Conservation (phyloP, 2,113 vertebrate species). For the Prionailurus viverrinus region DNA sequence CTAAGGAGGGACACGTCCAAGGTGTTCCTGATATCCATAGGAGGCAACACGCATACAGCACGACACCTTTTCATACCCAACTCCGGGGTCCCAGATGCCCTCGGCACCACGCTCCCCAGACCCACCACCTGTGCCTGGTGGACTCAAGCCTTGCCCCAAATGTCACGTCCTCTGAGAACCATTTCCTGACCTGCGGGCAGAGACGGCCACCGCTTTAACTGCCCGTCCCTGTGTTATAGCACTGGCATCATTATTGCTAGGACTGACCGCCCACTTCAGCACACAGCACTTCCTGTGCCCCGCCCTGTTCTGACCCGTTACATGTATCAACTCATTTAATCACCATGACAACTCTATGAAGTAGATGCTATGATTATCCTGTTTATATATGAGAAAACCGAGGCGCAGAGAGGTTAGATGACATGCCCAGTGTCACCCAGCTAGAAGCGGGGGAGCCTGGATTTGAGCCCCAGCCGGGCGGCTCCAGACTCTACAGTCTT, state of each 20-base stretch:
- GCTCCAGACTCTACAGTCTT: background rate
- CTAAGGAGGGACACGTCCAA: background rate
- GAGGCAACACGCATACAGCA: background rate
- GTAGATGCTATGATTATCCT: background rate
- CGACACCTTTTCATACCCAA: accelerated
- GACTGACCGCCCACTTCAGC: background rate
- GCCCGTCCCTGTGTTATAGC: background rate
- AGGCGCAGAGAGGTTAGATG: background rate
- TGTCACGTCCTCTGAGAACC: background rate
- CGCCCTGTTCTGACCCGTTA: background rate
- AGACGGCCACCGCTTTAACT: background rate
- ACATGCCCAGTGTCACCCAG: background rate
- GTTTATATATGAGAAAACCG: background rate
- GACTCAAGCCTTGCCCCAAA: background rate
- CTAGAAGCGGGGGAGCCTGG: background rate
- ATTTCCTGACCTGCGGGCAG: background rate
- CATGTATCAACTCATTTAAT: background rate
- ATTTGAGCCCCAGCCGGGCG: background rate
- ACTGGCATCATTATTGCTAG: background rate
- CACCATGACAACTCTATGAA: background rate
- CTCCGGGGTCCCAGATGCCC: background rate
- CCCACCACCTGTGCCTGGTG: background rate
- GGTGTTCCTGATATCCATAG: background rate
- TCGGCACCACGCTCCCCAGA: background rate
- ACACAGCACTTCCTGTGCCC: background rate